Evolutionary conservation across 1,140 invertebrate species (phyloP), one percentile per base, ranked within the genome.

Genomic region (Bombus cullumanus): DNA sequence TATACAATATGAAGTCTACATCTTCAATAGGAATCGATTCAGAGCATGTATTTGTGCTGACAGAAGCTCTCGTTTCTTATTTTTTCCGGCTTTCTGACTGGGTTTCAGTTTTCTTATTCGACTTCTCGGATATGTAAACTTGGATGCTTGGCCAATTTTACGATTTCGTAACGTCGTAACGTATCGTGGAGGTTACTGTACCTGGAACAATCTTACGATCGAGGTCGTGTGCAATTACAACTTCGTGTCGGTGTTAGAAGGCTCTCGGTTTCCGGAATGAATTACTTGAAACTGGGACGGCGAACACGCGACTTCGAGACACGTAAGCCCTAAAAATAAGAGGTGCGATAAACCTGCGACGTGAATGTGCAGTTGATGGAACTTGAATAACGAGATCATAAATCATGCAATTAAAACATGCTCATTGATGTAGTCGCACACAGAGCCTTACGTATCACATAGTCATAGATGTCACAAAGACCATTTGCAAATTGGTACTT

Each of bases 121-220:
- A n/a, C 31, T 34, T 9, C 31, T 3, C 64, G 64, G 0, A 22
- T 18, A 18, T 22, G 66, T 25, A 10, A 68, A 68, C 31, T 34
- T 64, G 12, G 31, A 34, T 34, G 31, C 1, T n/a, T 31, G 62
- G n/a, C 13, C 0, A 13, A 31, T 66, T 66, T 66, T 31, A 68
- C 18, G 18, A 66, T 25, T 34, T 34, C 15, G 15, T 34, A 18
- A 9, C 3, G 15, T 8, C 57, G 25, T 59, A 28, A 53, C 47
- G 18, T n/a, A 62, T 62, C 25, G 15, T 34, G 9, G 2, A 22
- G 31, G 18, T 34, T 68, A 68, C 34, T 68, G 9, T 37, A 53
- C 43, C 72, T 83, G 59, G 72, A 81, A 83, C 64, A 15, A 83
- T 83, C 43, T 57, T 62, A 25, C 43, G 62, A 83, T 69, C 73